Evolutionary conservation across 2,797 vertebrate species (phyloP), one percentile per base, ranked within the genome.

Genomic region (Poecile montanus): DNA sequence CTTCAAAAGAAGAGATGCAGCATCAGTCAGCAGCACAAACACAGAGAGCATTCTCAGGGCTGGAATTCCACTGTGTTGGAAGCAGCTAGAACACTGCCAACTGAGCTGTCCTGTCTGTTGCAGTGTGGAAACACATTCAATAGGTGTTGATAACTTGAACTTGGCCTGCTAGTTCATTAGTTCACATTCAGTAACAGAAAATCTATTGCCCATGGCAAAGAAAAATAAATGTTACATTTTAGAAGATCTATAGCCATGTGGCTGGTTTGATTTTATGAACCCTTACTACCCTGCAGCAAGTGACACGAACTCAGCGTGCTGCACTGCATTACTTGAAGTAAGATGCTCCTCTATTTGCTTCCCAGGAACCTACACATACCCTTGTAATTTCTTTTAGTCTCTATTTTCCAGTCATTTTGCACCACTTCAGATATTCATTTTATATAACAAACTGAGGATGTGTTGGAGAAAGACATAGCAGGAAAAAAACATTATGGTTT

Each of bases 241-340:
- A 48, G 70, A 58, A 56, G 62, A 93, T 85, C 68, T 89, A 93
- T 73, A 88, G 62, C 56, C 77, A 45, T 53, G 61, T 26, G 67
- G 71, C 51, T 78, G 42, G 16, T 45, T 92, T 85, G 72, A 72
- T 91, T 93, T 95, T 84, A 91, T 78, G 85, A 89, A 63, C 73
- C 60, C 65, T 86, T 60, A 57, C 51, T 81, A 25, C 56, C 58
- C 60, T 56, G 48, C 70, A 92, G 76, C 79, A 91, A 88, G 56
- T 60, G 53, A 57, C 56, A 70, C 0, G 0, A 57, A 32, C 36
- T 65, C 65, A 56, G 26, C 17, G 13, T 19, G 25, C 38, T 73
- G 32, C 16, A 26, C 30, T 40, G 45, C 61, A 25, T 20, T 32
- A 51, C 67, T 36, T 58, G 34, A 62, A 61, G 50, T 36, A 81